These are phyloP conservation scores for Frankliniella intonsa DNA, from an alignment of 2,888 invertebrate species.

Conservation along the genomic window DNA sequence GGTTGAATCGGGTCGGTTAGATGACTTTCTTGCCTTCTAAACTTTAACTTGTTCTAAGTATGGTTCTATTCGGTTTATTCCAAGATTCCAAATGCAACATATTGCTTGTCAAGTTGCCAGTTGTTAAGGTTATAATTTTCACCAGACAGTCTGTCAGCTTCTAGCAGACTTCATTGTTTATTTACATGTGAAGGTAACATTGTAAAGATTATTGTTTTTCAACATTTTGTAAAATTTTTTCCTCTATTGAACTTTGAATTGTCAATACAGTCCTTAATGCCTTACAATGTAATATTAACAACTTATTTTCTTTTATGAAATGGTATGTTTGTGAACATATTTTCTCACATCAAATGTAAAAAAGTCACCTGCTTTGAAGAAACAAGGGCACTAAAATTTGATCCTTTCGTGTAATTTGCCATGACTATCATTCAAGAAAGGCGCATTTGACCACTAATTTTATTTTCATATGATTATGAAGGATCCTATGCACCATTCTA, in stretches of 20 bases:
- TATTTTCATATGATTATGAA: too few species aligned
- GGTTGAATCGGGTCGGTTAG: neutral
- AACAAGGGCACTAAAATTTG: too few species aligned
- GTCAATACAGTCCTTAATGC: too few species aligned
- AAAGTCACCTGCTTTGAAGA: too few species aligned
- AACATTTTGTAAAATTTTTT: neutral
- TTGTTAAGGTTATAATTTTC: conserved; percentile 9
- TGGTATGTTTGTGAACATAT: too few species aligned
- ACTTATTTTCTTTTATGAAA: too few species aligned
- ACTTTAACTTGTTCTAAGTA: neutral
- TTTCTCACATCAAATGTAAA: too few species aligned
- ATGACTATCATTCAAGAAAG: too few species aligned
- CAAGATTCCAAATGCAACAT: neutral
- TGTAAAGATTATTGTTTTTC: neutral
- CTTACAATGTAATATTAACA: too few species aligned
- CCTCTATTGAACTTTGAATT: neutral
- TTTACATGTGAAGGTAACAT: neutral
- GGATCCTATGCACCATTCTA: too few species aligned
- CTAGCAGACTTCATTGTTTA: conserved; percentile 8
- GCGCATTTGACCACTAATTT: too few species aligned
- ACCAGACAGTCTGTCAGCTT: neutral
- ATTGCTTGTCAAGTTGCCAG: neutral
- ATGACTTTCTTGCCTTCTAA: neutral
- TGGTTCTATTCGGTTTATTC: neutral
- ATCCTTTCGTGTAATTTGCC: too few species aligned